These are phyloP conservation scores for Ptychoptera albimana DNA, from an alignment of 2,888 invertebrate genomes.

Conservation along the genomic window DNA sequence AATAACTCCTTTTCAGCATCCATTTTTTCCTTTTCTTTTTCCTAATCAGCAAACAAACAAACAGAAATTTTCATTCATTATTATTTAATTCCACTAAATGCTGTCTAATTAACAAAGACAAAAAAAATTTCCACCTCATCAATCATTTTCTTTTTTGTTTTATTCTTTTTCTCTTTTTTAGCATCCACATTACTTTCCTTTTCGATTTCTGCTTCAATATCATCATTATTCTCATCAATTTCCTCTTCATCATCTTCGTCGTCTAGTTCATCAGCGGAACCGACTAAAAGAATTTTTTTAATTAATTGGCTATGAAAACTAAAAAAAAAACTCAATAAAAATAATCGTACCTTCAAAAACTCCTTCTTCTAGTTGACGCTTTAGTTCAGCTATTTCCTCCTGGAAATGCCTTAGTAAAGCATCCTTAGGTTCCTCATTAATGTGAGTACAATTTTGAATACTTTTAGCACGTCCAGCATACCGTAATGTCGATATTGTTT, in stretches of 20 bases:
- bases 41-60: neutral
- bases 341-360: slow-evolving; percentile 28
- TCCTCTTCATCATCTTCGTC: slow-evolving; percentile 24
- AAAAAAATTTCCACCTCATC: slow-evolving; percentile 22
- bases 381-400: slow-evolving; percentile 85
- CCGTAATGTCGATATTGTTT: slow-evolving; percentile 88
- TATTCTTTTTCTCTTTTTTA: slow-evolving; percentile 34
- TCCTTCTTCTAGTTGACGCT: slow-evolving; percentile 64
- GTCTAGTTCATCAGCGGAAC: slow-evolving; percentile 16
- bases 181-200: slow-evolving; percentile 36
- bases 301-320: neutral
- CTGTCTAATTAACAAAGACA: neutral
- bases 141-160: slow-evolving; percentile 14
- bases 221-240: slow-evolving; percentile 38
- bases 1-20: slow-evolving; percentile 48
- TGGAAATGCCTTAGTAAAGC: slow-evolving; percentile 91
- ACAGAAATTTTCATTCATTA: too few species aligned
- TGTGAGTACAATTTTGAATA: slow-evolving; percentile 87
- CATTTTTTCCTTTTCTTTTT: slow-evolving; percentile 27
- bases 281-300: neutral
- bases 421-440: slow-evolving; percentile 97
- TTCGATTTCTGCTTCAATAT: slow-evolving; percentile 37
- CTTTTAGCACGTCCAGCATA: slow-evolving; percentile 97
- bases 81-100: too few species aligned
- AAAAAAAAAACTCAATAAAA: slow-evolving; percentile 1